Evolutionary conservation across 2,888 invertebrate genomes (phyloP), one percentile per base, ranked within the genome.

Genomic region (Catocala fraxini): DNA sequence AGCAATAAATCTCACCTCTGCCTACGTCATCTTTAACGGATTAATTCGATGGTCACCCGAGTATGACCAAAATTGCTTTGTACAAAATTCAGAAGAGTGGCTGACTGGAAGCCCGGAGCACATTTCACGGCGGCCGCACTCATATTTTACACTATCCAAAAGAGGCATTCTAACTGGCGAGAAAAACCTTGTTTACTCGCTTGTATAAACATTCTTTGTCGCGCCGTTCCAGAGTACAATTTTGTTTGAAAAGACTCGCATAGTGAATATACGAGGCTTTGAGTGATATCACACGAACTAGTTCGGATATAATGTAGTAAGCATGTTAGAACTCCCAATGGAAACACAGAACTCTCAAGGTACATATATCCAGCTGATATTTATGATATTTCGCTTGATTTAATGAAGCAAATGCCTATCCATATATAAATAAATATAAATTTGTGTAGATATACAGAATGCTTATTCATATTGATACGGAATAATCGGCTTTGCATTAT

Each of bases 111-210:
- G 80, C 82, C 82, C 84, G 83, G 84, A 90, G 88, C 87, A 91
- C 87, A 91, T 92, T 92, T 92, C 89, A 90, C 90, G 88, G 85
- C 85, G 81, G 82, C 83, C 86, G 90, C 90, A 85, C 86, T 87
- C 89, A 88, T 87, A 90, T 90, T 90, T 89, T 87, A 89, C 87
- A 88, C 86, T 84, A 85, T 85, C 87, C 84, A 83, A 88, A 90
- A 91, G 86, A 83, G 81, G 82, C 81, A 83, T 82, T 83, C 79
- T 79, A 77, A 78, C 70, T 68, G 60, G 63, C 53, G 65, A 69
- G 75, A 67, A 70, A 64, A 79, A 75, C 70, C 65, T 75, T 67
- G 69, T 71, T 76, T 69, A 56, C 63, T 66, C 63, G 70, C 70
- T 63, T 71, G 64, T 77, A 72, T 83, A 82, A 82, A 85, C 81